Conservation (phyloP, 2,888 invertebrate species). For the Tillus elongatus region DNA sequence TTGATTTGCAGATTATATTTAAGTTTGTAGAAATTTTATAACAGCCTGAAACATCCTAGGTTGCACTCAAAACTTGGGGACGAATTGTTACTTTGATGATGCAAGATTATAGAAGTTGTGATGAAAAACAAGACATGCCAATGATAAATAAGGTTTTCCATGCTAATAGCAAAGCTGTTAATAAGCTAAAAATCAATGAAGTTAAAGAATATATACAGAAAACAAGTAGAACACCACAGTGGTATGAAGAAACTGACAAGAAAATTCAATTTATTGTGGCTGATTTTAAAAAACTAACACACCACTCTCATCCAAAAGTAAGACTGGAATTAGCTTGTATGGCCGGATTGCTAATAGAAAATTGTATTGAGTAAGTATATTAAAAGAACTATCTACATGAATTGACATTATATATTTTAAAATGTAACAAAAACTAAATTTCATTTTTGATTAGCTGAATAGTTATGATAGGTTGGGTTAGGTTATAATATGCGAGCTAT, state of each 20-base stretch:
- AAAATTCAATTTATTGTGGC: constrained; percentile 47
- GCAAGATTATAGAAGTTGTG: constrained; percentile 36
- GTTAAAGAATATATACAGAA: constrained; percentile 38
- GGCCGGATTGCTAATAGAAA: constrained; percentile 48
- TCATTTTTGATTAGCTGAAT: too few relatives aligned
- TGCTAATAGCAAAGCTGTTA: too few relatives aligned
- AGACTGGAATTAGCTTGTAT: constrained; percentile 53
- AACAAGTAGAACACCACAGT: constrained; percentile 44
- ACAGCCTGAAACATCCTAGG: too few relatives aligned
- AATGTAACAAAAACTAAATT: too few relatives aligned
- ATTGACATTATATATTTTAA: too few relatives aligned
- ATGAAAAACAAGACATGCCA: constrained; percentile 18
- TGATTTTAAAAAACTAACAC: constrained; percentile 46
- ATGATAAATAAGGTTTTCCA: too few relatives aligned
- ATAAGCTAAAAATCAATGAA: constrained; percentile 28
- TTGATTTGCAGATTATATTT: too few relatives aligned
- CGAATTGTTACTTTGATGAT: constrained; percentile 42
- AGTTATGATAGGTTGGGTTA: too few relatives aligned
- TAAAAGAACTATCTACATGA: too few relatives aligned
- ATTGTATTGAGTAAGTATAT: constrained; percentile 51
- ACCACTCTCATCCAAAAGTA: constrained; percentile 54
- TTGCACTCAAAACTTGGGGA: constrained; percentile 42
- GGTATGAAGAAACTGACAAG: constrained; percentile 51
- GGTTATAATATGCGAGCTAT: too few relatives aligned
- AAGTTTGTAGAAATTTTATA: too few relatives aligned